Percentiles rank a stretch among this genome's conserved stretches.
phyloP scores from a whole-genome alignment of 2,888 invertebrate genomes.

The Dryomyza anilis region DNA sequence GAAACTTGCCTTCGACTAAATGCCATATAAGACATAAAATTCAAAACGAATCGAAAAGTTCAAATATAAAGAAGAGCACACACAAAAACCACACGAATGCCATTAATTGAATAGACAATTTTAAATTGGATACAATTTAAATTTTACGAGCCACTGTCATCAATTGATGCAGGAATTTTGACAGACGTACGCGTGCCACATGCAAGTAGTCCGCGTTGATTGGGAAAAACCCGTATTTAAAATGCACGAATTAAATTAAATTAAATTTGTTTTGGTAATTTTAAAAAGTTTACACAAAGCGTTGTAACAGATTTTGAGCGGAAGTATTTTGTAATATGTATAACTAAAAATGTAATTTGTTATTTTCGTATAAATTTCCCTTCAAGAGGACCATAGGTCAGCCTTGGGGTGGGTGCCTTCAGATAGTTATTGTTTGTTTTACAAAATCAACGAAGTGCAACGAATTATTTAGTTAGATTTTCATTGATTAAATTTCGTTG shows the following conservation, averaged over 20 bases:
- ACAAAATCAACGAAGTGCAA: slow-evolving; percentile 45
- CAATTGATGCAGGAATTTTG: background rate
- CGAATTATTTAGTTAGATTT: slow-evolving; percentile 37
- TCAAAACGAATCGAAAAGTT: background rate
- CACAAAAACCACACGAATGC: background rate
- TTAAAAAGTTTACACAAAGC: background rate
- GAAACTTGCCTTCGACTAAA: background rate
- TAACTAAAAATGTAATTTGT: background rate
- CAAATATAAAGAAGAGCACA: background rate
- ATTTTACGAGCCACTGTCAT: slow-evolving; percentile 42
- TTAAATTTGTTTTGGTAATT: slow-evolving; percentile 31
- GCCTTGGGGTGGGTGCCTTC: background rate
- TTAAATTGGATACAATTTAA: slow-evolving; percentile 48
- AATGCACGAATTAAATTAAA: slow-evolving; percentile 38
- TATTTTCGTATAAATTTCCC: background rate
- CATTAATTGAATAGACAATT: background rate
- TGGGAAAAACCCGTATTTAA: slow-evolving; percentile 21
- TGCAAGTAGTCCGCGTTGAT: too few relatives aligned
- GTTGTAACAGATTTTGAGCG: background rate
- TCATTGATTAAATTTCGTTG: slow-evolving; percentile 11
- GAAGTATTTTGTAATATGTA: slow-evolving; percentile 10
- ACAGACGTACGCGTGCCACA: slow-evolving; percentile 34
- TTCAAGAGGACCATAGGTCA: background rate
- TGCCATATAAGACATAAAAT: background rate
- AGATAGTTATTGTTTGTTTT: background rate